Percentiles rank a stretch among this genome's conserved stretches.
phyloP scores from a whole-genome alignment of 2,113 vertebrate species.

The Chloroceryle aenea region DNA sequence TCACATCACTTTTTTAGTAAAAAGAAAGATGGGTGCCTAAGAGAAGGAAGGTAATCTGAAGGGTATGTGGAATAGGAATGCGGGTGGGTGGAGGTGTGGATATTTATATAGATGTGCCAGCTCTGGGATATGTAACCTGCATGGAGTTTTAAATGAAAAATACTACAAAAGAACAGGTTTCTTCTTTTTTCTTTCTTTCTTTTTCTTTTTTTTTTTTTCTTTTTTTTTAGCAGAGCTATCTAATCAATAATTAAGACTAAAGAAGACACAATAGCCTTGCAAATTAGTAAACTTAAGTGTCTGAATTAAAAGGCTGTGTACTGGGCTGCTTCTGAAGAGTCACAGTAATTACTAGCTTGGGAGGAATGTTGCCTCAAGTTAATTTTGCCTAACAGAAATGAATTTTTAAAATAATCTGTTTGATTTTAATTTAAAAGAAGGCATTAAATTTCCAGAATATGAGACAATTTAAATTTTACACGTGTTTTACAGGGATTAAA shows the following conservation, averaged over 20 bases:
- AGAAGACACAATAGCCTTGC: background rate
- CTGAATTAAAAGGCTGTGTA: slow-evolving; percentile 14
- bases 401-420: background rate
- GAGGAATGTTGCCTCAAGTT: slow-evolving; percentile 1
- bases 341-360: background rate
- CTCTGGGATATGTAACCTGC: background rate
- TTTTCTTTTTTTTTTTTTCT: background rate
- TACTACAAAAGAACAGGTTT: background rate
- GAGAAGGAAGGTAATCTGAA: background rate
- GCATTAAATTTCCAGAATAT: background rate
- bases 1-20: background rate
- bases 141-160: background rate
- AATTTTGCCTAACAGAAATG: slow-evolving; percentile 5
- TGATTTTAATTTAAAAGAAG: background rate
- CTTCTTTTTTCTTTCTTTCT: background rate
- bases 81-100: background rate
- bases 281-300: slow-evolving; percentile 33
- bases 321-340: background rate
- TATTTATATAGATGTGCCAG: background rate
- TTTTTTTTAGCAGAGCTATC: background rate
- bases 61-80: background rate
- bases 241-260: background rate
- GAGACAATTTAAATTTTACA: background rate
- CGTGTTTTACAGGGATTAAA: background rate
- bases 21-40: background rate